phyloP scores from a whole-genome alignment of 1,140 invertebrate species.

The Schlechtendalia chinensis region DNA sequence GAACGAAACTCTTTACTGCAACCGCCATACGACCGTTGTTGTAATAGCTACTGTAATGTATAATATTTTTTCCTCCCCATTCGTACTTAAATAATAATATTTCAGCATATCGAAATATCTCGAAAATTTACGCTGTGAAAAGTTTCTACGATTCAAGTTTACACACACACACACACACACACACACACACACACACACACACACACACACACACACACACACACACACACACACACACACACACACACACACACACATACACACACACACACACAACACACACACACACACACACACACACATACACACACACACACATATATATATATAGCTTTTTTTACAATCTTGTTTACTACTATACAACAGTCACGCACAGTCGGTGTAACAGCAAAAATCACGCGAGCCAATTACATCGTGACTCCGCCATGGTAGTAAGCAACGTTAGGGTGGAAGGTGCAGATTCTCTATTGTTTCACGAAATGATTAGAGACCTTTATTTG shows the following conservation, averaged over 20 bases:
- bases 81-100: constrained; percentile 24
- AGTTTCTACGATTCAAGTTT: constrained; percentile 21
- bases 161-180: not conserved
- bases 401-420: constrained; percentile 39
- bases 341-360: constrained; percentile 42
- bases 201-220: no score
- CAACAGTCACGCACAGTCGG: constrained; percentile 34
- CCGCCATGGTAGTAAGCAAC: not conserved
- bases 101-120: constrained; percentile 44
- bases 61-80: constrained; percentile 24
- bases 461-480: constrained; percentile 27
- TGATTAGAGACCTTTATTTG: constrained; percentile 45
- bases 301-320: no score
- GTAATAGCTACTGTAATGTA: not conserved
- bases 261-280: no score
- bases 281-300: no score
- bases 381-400: constrained; percentile 47
- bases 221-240: no score
- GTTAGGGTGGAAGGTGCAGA: constrained; percentile 29
- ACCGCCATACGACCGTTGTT: not conserved
- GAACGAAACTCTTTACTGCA: not conserved
- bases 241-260: not conserved
- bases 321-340: not conserved
- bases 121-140: constrained; percentile 47
- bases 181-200: not conserved